phyloP scores from a whole-genome alignment of 2,888 invertebrate genomes.

The Eupeodes luniger region DNA sequence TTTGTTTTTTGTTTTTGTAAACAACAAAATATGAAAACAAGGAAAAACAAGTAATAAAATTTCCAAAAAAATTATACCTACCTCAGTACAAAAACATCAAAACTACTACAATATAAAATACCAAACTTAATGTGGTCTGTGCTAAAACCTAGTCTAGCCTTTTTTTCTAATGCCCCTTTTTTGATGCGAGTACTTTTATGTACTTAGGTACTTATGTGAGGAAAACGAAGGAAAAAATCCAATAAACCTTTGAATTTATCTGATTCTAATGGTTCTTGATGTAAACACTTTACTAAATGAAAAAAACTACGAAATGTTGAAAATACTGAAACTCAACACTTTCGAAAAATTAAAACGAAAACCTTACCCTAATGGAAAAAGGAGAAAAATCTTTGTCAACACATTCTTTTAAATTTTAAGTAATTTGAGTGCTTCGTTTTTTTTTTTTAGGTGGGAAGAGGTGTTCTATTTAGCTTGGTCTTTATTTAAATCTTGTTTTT shows the following conservation, averaged over 20 bases:
- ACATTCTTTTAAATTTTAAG: conserved; percentile 40
- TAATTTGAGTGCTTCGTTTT: conserved; percentile 37
- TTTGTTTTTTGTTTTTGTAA: neutral
- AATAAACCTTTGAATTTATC: conserved; percentile 67
- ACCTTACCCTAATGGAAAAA: neutral
- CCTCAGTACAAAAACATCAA: neutral
- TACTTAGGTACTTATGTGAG: neutral
- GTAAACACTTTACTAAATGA: conserved; percentile 56
- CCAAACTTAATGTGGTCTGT: conserved; percentile 57
- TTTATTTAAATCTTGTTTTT: neutral
- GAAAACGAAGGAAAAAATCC: conserved; percentile 22
- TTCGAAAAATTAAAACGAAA: neutral
- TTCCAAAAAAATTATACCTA: neutral
- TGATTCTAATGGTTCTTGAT: conserved; percentile 50
- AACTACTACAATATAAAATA: conserved; percentile 49
- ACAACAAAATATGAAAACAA: neutral
- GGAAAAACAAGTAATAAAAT: neutral
- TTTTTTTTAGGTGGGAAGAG: neutral
- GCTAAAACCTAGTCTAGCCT: conserved; percentile 58
- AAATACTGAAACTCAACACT: conserved; percentile 22
- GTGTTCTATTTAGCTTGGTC: neutral
- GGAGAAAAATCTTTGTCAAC: conserved; percentile 38
- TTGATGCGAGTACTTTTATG: neutral
- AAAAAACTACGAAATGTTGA: conserved; percentile 16
- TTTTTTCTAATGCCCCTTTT: conserved; percentile 11